These are phyloP conservation scores for Muntiacus reevesi DNA, from an alignment of 2,113 vertebrate genomes.

Conservation along the genomic window DNA sequence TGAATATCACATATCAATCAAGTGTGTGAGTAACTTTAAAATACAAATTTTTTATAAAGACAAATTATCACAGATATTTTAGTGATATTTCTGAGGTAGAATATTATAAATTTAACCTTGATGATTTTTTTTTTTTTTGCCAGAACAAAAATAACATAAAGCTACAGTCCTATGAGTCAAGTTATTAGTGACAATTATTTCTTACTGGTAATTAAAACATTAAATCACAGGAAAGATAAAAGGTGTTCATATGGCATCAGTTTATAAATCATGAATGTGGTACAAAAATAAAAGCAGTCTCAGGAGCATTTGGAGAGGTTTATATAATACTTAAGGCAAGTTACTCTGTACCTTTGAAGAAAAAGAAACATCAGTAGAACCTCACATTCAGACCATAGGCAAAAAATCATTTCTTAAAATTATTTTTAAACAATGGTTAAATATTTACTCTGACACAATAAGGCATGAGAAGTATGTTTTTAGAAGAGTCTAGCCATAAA, in stretches of 20 bases:
- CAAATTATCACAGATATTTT: neutral
- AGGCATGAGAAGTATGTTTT: neutral
- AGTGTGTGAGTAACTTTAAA: neutral
- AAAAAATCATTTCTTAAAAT: neutral
- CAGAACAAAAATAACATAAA: constrained; percentile 14
- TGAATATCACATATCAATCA: neutral
- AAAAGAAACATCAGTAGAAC: neutral
- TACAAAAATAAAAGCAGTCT: neutral
- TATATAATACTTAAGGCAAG: neutral
- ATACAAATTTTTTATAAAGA: neutral
- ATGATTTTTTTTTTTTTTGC: neutral
- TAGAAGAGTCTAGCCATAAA: neutral
- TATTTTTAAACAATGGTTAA: neutral
- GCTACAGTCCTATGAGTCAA: neutral
- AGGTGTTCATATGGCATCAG: neutral
- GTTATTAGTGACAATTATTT: constrained; percentile 22
- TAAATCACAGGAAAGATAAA: neutral
- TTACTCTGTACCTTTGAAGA: neutral
- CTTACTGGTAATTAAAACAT: neutral
- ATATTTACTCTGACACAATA: neutral
- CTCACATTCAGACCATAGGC: neutral
- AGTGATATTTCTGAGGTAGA: neutral
- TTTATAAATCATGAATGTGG: neutral
- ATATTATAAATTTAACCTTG: neutral
- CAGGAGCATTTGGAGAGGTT: neutral